Percentiles rank a stretch among this genome's conserved stretches.
phyloP scores from a whole-genome alignment of 2,113 vertebrate genomes.

The Pterocles orientalis region DNA sequence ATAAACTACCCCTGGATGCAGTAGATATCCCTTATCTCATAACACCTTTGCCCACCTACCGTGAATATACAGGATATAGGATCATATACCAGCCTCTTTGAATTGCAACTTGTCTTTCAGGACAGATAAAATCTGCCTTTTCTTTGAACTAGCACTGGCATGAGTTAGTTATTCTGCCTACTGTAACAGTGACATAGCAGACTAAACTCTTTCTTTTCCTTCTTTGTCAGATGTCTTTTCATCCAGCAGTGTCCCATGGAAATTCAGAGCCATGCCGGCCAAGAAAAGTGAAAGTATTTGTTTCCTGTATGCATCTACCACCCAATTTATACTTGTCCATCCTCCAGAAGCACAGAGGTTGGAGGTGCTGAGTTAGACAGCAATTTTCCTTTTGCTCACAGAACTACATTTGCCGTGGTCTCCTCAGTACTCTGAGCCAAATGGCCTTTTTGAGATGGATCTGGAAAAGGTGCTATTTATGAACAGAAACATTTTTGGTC shows the following conservation, averaged over 20 bases:
- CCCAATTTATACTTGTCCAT: neutral
- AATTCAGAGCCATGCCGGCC: neutral
- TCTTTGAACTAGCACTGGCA: neutral
- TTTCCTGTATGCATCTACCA: neutral
- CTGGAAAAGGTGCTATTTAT: neutral
- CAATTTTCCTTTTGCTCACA: neutral
- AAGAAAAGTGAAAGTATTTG: neutral
- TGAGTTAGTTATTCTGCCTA: neutral
- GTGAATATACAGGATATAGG: neutral
- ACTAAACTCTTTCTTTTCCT: neutral
- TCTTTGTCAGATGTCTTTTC: neutral
- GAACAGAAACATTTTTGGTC: neutral
- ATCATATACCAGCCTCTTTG: neutral
- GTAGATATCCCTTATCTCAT: neutral
- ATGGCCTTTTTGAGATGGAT: neutral
- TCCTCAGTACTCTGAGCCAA: neutral
- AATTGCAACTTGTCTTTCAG: neutral
- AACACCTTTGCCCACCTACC: neutral
- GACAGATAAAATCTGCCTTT: neutral
- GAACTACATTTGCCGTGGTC: neutral
- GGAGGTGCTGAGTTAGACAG: neutral
- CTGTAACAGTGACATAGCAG: neutral
- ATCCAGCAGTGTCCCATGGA: neutral
- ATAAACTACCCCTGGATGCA: neutral
- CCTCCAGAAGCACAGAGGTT: neutral